Base-by-base conservation (phyloP, 1,140 invertebrate genomes). In the Hylaeus volcanicus region DNA sequence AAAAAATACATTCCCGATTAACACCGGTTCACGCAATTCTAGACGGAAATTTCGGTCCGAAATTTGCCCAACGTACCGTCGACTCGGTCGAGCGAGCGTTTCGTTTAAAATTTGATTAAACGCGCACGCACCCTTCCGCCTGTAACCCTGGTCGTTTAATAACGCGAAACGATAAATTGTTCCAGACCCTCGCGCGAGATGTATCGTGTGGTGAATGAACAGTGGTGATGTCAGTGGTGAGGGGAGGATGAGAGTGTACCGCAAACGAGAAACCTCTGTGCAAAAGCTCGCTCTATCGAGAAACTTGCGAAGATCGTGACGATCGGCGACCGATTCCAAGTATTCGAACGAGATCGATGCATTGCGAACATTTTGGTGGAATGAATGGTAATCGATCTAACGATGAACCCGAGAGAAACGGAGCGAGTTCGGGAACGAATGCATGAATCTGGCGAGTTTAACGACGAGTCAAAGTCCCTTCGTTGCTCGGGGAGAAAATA, bases 121-220 rank as follows among this genome's bases (percentile, higher is more conserved):
- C 68, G 56, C 68, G 45, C 12, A n/a, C 55, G 56, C 45, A 6
- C 4, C 14, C 74, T 37, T 41, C 37, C 64, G 51, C 74, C 63
- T 55, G 41, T 15, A 9, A 11, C 12, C 75, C 45, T 14, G n/a
- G 6, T 15, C 66, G 75, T 78, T 78, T 71, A 78, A 78, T 76
- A 76, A 76, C 63, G 53, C 45, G 66, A 41, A 51, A 48, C 74
- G 55, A 77, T 70, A 70, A 56, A 70, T 77, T 55, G 66, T 77
- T 3, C 43, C 53, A 43, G 12, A 56, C 14, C 15, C n/a, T 45
- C 15, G 65, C 65, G 71, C 12, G 11, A 26, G 66, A 78, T 72
- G 75, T 78, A 78, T 78, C 75, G 75, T 78, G 75, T 78, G 75
- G 58, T 78, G 75, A 78, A 78, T 69, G 74, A 76, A 76, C 74